A percentile compares a stretch with the other conserved stretches of the same genome.
phyloP scores from a whole-genome alignment of 2,113 vertebrate genomes.

The Rhinoptilus africanus region DNA sequence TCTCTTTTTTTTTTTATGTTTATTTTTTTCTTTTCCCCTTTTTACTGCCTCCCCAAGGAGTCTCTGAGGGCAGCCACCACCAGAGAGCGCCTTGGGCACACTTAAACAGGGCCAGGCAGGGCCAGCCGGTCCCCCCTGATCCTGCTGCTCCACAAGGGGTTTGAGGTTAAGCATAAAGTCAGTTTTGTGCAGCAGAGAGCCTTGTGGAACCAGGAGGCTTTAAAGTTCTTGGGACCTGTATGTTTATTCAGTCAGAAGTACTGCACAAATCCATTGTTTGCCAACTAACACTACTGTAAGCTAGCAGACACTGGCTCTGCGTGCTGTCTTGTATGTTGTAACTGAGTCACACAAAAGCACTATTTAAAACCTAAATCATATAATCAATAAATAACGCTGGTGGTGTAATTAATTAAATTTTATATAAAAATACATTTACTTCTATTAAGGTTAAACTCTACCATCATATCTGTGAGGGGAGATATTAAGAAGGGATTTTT shows the following conservation, averaged over 20 bases:
- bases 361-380: neutral
- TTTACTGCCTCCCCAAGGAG: neutral
- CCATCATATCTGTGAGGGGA: neutral
- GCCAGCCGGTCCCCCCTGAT: rapidly evolving
- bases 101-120: rapidly evolving
- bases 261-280: neutral
- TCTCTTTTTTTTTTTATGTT: too few species aligned
- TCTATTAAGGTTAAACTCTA: neutral
- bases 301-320: neutral
- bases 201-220: neutral
- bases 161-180: neutral
- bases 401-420: neutral
- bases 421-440: neutral
- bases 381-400: neutral
- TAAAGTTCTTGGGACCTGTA: neutral
- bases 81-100: neutral
- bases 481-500: neutral
- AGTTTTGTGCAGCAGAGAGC: neutral
- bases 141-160: neutral
- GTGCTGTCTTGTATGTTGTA: neutral
- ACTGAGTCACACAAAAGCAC: neutral
- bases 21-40: neutral
- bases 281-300: neutral
- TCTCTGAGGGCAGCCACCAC: neutral
- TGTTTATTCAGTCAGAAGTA: neutral